phyloP scores from a whole-genome alignment of 2,113 vertebrate species.

The Caretta caretta region DNA sequence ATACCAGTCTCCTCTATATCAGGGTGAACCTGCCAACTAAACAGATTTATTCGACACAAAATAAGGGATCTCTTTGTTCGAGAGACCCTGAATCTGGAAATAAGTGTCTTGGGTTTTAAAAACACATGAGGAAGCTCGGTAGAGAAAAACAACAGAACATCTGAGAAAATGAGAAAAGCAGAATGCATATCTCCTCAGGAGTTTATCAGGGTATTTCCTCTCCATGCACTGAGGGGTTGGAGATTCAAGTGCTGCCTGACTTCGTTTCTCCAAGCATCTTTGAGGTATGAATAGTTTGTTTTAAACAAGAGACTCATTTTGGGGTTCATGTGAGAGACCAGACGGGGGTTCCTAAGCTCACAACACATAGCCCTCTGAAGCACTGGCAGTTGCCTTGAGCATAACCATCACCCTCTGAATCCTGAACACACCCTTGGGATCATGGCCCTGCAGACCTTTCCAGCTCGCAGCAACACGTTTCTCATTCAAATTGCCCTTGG shows the following conservation, averaged over 20 bases:
- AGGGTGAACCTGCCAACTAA: background rate
- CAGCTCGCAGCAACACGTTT: background rate
- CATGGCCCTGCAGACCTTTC: background rate
- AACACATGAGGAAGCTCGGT: background rate
- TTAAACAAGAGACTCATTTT: too few species aligned
- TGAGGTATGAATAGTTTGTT: too few species aligned
- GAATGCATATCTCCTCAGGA: background rate
- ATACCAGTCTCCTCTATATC: background rate
- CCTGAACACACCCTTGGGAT: background rate
- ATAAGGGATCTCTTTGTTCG: background rate
- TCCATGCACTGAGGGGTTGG: background rate
- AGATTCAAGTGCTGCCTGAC: background rate
- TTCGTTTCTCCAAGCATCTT: background rate
- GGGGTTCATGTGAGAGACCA: background rate
- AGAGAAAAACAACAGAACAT: background rate
- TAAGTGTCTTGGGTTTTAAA: background rate
- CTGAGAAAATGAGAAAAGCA: background rate
- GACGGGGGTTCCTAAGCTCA: background rate
- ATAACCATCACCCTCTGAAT: background rate
- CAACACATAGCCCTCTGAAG: background rate
- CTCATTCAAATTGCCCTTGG: background rate
- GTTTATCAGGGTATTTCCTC: background rate
- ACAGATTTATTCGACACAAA: background rate
- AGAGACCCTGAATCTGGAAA: background rate
- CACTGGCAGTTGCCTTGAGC: background rate